A percentile compares a stretch with the other conserved stretches of the same genome.
Conservation (phyloP, 2,888 invertebrate species). For the Ctenicera cuprea region DNA sequence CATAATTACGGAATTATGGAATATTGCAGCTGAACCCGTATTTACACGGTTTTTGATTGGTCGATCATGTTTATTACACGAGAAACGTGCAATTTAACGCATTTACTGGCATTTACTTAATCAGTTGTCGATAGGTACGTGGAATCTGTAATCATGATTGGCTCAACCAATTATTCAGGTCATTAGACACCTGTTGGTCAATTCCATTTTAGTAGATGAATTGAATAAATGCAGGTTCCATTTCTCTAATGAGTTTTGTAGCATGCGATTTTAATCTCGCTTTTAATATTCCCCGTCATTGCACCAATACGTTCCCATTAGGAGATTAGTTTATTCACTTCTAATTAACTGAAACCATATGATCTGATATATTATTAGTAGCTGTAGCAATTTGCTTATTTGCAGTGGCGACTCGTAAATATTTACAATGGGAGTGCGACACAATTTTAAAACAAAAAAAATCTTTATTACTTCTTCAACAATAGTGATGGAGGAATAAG, state of each 20-base stretch:
- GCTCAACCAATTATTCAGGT: constrained; percentile 32
- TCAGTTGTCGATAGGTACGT: constrained; percentile 10
- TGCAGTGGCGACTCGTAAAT: too few species aligned
- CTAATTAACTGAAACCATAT: constrained; percentile 4
- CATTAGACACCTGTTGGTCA: constrained; percentile 35
- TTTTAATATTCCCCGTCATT: constrained; percentile 18
- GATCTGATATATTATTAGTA: too few species aligned
- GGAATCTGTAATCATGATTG: constrained; percentile 13
- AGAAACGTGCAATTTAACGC: constrained; percentile 25
- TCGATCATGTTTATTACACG: constrained; percentile 1
- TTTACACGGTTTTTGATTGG: constrained; percentile 19
- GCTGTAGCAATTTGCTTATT: too few species aligned
- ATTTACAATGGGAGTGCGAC: too few species aligned
- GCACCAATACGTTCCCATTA: constrained; percentile 23
- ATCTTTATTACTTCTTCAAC: too few species aligned
- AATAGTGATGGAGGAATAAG: too few species aligned
- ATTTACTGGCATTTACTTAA: background rate
- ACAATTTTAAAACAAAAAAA: too few species aligned
- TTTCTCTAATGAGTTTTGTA: constrained; percentile 35
- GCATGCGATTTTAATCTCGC: constrained; percentile 26
- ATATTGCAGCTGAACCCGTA: background rate
- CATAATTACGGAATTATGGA: constrained; percentile 4
- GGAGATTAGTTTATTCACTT: constrained; percentile 18
- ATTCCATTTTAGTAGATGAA: constrained; percentile 19
- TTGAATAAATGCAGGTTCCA: constrained; percentile 32